These are phyloP conservation scores for Drosophila nr. fundita DNA, from an alignment of 2,888 invertebrate species.

Conservation along the genomic window DNA sequence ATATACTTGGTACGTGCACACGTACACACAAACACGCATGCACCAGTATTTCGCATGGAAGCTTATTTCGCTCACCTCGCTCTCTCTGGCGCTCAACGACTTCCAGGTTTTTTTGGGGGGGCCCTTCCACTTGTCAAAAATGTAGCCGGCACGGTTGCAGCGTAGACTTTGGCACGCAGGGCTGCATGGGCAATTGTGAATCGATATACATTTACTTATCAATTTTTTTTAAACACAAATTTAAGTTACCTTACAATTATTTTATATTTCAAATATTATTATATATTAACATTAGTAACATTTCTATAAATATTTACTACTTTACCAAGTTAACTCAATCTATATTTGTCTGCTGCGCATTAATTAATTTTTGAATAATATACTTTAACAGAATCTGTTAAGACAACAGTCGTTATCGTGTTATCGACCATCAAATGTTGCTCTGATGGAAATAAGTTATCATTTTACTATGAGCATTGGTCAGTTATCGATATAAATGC, in stretches of 20 bases:
- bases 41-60: constrained; percentile 68
- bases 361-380: no score
- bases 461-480: background rate
- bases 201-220: constrained; percentile 16
- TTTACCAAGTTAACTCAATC: background rate
- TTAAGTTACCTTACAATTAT: background rate
- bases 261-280: background rate
- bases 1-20: constrained; percentile 48
- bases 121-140: constrained; percentile 62
- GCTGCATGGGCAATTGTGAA: constrained; percentile 14
- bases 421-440: background rate
- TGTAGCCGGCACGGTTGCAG: constrained; percentile 55
- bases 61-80: constrained; percentile 30
- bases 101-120: constrained; percentile 36
- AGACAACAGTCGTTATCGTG: background rate
- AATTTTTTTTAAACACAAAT: background rate
- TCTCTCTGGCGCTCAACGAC: constrained; percentile 24
- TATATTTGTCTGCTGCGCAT: background rate
- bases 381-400: constrained; percentile 8
- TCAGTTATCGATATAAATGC: constrained; percentile 14
- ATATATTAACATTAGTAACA: background rate
- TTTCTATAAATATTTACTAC: background rate
- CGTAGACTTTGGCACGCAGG: constrained; percentile 6
- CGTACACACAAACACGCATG: constrained; percentile 58
- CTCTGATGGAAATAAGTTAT: background rate